Evolutionary conservation across 2,797 vertebrate species (phyloP).

Genomic region (Pampus argenteus): DNA sequence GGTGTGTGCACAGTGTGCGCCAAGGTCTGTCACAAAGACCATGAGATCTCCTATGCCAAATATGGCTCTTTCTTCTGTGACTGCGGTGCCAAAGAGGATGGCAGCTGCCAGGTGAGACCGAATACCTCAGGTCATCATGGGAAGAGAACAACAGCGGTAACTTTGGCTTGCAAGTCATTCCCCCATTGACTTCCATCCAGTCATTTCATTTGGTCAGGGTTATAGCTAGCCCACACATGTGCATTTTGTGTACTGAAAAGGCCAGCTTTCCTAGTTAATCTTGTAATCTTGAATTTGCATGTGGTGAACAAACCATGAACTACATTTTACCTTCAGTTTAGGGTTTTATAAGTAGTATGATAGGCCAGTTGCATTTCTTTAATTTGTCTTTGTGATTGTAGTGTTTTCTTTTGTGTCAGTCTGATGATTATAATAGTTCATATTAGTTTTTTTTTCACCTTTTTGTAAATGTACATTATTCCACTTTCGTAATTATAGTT

Average conservation of each 20-base stretch:
- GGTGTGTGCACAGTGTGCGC: slow-evolving; percentile 99
- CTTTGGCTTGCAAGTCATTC: slow-evolving; percentile 90
- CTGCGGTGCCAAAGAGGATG: slow-evolving; percentile 99
- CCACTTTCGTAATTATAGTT: neutral
- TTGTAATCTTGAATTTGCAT: slow-evolving; percentile 60
- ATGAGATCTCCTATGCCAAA: slow-evolving; percentile 99
- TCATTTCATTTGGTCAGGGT: slow-evolving; percentile 83
- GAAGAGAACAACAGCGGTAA: slow-evolving; percentile 90
- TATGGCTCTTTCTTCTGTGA: slow-evolving; percentile 99
- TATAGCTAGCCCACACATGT: slow-evolving; percentile 73
- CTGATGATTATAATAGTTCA: slow-evolving; percentile 15
- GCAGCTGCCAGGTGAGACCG: slow-evolving; percentile 98
- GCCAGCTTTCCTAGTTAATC: slow-evolving; percentile 68
- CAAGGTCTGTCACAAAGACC: slow-evolving; percentile 99
- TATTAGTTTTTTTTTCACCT: slow-evolving; percentile 2
- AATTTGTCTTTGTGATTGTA: slow-evolving; percentile 32
- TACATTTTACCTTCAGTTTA: slow-evolving; percentile 60
- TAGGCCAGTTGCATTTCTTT: slow-evolving; percentile 16
- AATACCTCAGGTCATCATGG: slow-evolving; percentile 90
- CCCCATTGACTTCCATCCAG: slow-evolving; percentile 83
- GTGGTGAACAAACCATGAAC: slow-evolving; percentile 61
- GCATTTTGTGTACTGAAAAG: slow-evolving; percentile 48
- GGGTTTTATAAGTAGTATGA: slow-evolving; percentile 11
- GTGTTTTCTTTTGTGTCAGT: slow-evolving; percentile 26
- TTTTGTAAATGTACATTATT: neutral